Percentiles rank a stretch among this genome's conserved stretches.
Evolutionary conservation across 2,113 vertebrate genomes (phyloP).

Genomic region (Malurus cyaneus): DNA sequence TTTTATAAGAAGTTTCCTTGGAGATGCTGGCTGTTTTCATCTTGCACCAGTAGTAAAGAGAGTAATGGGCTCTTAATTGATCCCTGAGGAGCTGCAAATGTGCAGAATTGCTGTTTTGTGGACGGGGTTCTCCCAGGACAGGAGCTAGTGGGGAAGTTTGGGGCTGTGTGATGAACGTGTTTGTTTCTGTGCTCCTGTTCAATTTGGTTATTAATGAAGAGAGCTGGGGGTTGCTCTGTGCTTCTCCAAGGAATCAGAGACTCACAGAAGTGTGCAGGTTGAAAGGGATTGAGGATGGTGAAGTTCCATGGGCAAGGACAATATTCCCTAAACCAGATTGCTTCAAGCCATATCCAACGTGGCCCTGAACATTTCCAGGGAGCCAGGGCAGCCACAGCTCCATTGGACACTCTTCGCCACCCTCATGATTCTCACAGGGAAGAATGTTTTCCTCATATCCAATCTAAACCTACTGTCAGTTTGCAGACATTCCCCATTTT

Average conservation of each 20-base stretch:
- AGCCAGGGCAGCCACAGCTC: not conserved
- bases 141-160: not conserved
- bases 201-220: not conserved
- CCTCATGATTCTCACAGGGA: not conserved
- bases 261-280: not conserved
- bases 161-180: not conserved
- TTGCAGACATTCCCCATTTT: not conserved
- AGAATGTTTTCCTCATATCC: not conserved
- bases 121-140: not conserved
- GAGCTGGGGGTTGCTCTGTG: not conserved
- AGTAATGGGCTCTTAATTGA: slow-evolving; percentile 1
- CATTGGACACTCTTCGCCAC: not conserved
- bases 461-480: not conserved
- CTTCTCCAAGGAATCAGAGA: not conserved
- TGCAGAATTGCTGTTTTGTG: not conserved
- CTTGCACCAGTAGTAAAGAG: not conserved
- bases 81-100: not conserved
- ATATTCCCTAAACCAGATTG: not conserved
- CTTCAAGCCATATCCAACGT: fast-evolving
- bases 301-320: not conserved
- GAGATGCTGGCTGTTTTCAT: not conserved
- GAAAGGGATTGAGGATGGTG: not conserved
- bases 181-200: not conserved
- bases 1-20: not conserved
- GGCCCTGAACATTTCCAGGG: not conserved